These are phyloP conservation scores for Coecobrya sp. DNA, from an alignment of 2,888 invertebrate genomes.

Conservation along the genomic window DNA sequence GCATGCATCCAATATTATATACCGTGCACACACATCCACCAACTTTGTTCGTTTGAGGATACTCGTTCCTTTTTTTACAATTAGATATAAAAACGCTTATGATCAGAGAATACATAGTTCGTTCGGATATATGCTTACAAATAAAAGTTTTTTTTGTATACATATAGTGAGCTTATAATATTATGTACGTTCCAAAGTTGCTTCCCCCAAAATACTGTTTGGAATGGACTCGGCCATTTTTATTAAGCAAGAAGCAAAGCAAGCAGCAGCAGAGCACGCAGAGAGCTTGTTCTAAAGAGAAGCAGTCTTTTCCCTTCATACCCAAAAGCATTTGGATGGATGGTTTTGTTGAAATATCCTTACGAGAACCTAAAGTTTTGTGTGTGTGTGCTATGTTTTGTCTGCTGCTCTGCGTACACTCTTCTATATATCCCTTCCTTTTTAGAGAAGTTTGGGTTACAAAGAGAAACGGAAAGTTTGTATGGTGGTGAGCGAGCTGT, in stretches of 20 bases:
- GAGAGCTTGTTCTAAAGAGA: background rate
- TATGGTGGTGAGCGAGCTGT: slow-evolving; percentile 53
- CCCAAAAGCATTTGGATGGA: slow-evolving; percentile 30
- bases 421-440: slow-evolving; percentile 5
- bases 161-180: slow-evolving; percentile 3
- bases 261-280: slow-evolving; percentile 20
- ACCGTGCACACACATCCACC: background rate
- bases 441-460: background rate
- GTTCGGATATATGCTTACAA: background rate
- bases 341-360: slow-evolving; percentile 73
- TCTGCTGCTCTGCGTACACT: background rate
- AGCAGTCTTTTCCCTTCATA: slow-evolving; percentile 76
- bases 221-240: slow-evolving; percentile 84
- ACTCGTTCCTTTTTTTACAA: slow-evolving; percentile 48
- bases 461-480: slow-evolving; percentile 45
- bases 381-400: slow-evolving; percentile 41
- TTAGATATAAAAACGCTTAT: slow-evolving; percentile 46
- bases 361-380: slow-evolving; percentile 20
- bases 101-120: slow-evolving; percentile 23
- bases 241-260: slow-evolving; percentile 83
- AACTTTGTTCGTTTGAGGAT: slow-evolving; percentile 33
- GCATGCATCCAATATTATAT: background rate
- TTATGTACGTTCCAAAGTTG: slow-evolving; percentile 30
- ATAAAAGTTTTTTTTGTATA: background rate
- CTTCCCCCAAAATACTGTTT: slow-evolving; percentile 66